Percentiles rank a stretch among this genome's conserved stretches.
Conservation (phyloP, 2,888 invertebrate genomes). For the Eudemis profundana region DNA sequence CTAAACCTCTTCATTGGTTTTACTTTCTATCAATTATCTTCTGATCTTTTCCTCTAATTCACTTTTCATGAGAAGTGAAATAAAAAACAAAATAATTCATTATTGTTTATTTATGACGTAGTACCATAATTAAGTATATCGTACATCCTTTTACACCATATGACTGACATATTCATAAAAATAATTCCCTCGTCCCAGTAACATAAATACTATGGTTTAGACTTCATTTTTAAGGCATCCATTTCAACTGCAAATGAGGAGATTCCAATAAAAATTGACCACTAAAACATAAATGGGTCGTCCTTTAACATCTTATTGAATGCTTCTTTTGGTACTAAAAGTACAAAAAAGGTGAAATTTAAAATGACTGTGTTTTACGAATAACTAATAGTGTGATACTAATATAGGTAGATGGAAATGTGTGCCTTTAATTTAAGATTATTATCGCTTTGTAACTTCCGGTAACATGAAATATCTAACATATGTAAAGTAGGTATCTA, state of each 20-base stretch:
- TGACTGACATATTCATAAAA: constrained; percentile 66
- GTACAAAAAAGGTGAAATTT: not conserved
- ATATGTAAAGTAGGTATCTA: too few species aligned
- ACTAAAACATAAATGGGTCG: not conserved
- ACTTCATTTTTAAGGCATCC: constrained; percentile 45
- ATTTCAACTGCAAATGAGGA: constrained; percentile 9
- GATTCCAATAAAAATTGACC: not conserved
- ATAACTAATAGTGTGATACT: not conserved
- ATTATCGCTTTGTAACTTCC: not conserved
- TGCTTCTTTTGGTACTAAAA: too few species aligned
- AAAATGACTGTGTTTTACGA: too few species aligned
- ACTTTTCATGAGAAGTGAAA: too few species aligned
- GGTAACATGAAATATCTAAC: not conserved
- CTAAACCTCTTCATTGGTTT: too few species aligned
- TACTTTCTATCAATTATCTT: too few species aligned
- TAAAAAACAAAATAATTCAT: constrained; percentile 54
- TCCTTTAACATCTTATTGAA: not conserved
- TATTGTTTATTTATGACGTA: constrained; percentile 69
- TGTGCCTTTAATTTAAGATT: not conserved
- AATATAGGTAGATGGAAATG: not conserved
- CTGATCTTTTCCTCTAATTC: too few species aligned
- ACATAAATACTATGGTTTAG: constrained; percentile 58
- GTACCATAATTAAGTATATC: constrained; percentile 65
- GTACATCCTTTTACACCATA: constrained; percentile 69
- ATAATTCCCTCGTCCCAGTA: constrained; percentile 52